Base-by-base conservation (phyloP, 2,113 vertebrate genomes). In the Sinocyclocheilus grahami region DNA sequence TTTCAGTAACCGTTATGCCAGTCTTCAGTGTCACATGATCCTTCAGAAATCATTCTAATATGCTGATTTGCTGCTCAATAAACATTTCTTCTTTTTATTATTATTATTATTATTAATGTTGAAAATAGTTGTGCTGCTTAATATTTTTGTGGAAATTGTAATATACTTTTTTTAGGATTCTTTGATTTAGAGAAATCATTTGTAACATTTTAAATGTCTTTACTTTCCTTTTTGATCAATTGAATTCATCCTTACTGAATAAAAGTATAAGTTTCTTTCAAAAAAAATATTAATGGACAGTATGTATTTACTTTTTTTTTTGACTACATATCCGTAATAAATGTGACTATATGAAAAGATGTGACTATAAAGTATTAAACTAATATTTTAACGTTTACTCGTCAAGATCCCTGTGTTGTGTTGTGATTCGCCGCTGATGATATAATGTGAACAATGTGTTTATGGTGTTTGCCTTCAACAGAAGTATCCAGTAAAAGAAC, bases 401-500 rank as follows among this genome's bases (percentile, higher is more conserved):
- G 11, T 71, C 6, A 39, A 71, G 33, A 22, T 74, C 37, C 18
- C 37, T 74, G 30, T 69, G 27, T 67, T 33, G 24, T 48, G 2
- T 53, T 69, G 30, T 69, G 30, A 37, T 69, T 69, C 2, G 1
- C 30, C 8, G 22, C 24, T 22, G 48, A 8, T 20, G 18, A 58
- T 22, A 37, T 78, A 24, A n/a, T 27, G 8, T 42, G 27, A 20
- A 39, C 10, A 53, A 22, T 69, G 91, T 87, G 11, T 48, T 48
- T 12, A 48, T 48, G 11, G 46, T 48, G 46, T 48, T 90, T 69
- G 92, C 82, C 88, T 91, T 91, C 10, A 42, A 82, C 95, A 99
- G 98, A 98, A 97, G 91, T 98, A 97, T 92, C 97, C 98, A 87
- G 94, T 96, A 46, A 97, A 96, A 89, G 94, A 96, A 62, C 95